These are phyloP conservation scores for Cremastinae sp. DNA, from an alignment of 2,888 invertebrate species.

Conservation along the genomic window DNA sequence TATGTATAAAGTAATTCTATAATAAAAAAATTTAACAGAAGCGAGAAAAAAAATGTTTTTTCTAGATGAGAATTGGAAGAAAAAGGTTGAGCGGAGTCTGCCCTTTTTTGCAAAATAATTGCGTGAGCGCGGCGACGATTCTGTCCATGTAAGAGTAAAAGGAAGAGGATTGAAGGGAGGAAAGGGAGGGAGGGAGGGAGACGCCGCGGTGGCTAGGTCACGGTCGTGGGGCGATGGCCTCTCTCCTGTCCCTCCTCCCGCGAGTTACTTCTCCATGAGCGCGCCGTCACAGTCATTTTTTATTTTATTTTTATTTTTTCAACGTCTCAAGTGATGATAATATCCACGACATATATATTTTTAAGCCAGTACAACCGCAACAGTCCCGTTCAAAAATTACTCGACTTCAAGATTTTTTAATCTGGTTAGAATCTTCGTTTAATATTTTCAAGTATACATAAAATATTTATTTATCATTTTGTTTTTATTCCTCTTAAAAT, in stretches of 20 bases:
- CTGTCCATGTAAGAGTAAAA: conserved; percentile 2
- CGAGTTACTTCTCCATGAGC: conserved; percentile 24
- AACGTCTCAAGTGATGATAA: not conserved
- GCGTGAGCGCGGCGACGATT: not conserved
- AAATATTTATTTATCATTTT: too few species aligned
- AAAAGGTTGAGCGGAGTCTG: not conserved
- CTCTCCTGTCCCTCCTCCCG: conserved; percentile 59
- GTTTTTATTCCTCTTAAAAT: too few species aligned
- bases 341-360: too few species aligned
- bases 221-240: conserved; percentile 80
- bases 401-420: too few species aligned
- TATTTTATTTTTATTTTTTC: conserved; percentile 6
- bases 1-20: too few species aligned
- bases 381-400: too few species aligned
- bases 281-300: conserved; percentile 1
- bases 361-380: too few species aligned
- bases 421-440: too few species aligned
- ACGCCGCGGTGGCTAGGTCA: conserved; percentile 80
- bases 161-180: conserved; percentile 43
- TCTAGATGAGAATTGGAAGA: not conserved
- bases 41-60: too few species aligned
- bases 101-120: conserved; percentile 3
- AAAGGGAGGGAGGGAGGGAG: conserved; percentile 66
- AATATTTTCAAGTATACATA: too few species aligned
- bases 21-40: too few species aligned